Evolutionary conservation across 37 sponge, comb jelly and placozoan genomes (phyloP), one percentile per base, ranked within the genome.

Genomic region (Aphrocallistes beatrix): DNA sequence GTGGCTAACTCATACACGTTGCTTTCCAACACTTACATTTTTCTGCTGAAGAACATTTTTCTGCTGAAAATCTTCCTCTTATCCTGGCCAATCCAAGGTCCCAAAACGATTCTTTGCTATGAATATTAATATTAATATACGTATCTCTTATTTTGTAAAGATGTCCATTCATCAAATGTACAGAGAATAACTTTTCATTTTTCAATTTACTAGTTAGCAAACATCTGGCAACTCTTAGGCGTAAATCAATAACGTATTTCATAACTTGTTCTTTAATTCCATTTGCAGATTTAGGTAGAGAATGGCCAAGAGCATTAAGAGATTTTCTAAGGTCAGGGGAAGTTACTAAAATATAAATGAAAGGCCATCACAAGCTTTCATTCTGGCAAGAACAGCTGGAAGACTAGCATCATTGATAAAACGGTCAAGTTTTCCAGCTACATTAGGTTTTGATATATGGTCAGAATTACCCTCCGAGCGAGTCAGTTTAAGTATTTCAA

Each of bases 341-440:
- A 47, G 49, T 47, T 47, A 47, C 49, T 21, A 47, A 47, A 17
- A 47, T 47, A 47, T 47, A 17, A 47, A 47, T 47, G 49, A 47
- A 47, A 47, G 49, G 49, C 49, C 49, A 47, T 47, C 17, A n/a
- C n/a, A n/a, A n/a, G n/a, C n/a, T n/a, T 90, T 90, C 39, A 81
- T 19, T 6, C 88, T 81, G 6, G 51, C 37, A 32, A 60, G 49
- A 38, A 82, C 36, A 47, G 49, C 49, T 47, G 49, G 17, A 47
- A 47, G 49, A 47, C 49, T 47, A 47, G 49, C 13, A 47, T 47
- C 49, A 47, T 17, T 47, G 49, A n/a, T n/a, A n/a, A n/a, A n/a
- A n/a, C n/a, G n/a, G n/a, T n/a, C n/a, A n/a, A n/a, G n/a, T n/a
- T n/a, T 37, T 25, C 37, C 34, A 17, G 82, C 82, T 36, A 25